Base-by-base conservation (phyloP, 2,113 vertebrate genomes). In the Hippopotamus amphibius region DNA sequence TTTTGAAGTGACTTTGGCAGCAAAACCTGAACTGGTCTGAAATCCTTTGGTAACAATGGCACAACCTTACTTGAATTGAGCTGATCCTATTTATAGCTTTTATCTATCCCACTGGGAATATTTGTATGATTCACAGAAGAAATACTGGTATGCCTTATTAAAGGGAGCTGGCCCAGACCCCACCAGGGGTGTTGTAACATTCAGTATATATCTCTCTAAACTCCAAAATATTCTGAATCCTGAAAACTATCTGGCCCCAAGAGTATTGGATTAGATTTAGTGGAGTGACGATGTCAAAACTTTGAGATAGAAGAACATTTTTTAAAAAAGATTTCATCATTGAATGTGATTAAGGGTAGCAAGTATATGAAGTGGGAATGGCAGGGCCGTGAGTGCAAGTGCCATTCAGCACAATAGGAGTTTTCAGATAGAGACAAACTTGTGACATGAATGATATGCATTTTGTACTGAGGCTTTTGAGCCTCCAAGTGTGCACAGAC, bases 11-110 rank as follows among this genome's bases (percentile, higher is more conserved):
- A 41, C 30, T 88, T 85, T 94, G 26, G 21, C 37, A 87, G 28
- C 17, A 95, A 94, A 95, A 81, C 9, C 11, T 96, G 68, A 97
- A 92, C 7, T 94, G 50, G 89, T 1, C 43, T 88, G 13, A 89
- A 92, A 80, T 86, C 3, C 26, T 76, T 82, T 88, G 24, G 28
- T 66, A 61, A 21, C 12, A 50, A 88, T 94, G 28, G 28, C 15
- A 21, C 61, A 77, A 83, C 7, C 50, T 65, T 76, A 30, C 21
- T 24, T 65, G 46, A 96, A 90, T 65, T 72, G 68, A 68, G 68
- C 61, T 13, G 2, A 76, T 7, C 28, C 14, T 90, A 84, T 85
- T 24, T 92, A 26, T 81, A 86, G 2, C 43, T 77, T 86, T 93
- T 82, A 50, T 91, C 93, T 93, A 85, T 28, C 28, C 10, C 2